These are phyloP conservation scores for Tetramorium simillimum DNA, from an alignment of 1,140 invertebrate genomes.

Conservation along the genomic window DNA sequence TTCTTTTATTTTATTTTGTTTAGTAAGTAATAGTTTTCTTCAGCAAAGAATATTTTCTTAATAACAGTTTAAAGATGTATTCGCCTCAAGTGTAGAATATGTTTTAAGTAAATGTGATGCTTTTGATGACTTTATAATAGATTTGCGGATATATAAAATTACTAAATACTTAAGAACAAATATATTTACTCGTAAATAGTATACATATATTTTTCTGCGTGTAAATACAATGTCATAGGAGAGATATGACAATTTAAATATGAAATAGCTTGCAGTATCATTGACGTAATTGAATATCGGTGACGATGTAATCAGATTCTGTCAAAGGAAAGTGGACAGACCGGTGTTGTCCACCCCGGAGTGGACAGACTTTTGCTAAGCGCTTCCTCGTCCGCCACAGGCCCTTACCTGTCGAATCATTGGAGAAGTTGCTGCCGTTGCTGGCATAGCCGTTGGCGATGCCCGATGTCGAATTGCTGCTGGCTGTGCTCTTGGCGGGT, in stretches of 20 bases:
- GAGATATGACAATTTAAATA: neutral
- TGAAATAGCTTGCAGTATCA: neutral
- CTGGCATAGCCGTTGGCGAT: slow-evolving; percentile 79
- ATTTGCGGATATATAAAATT: no score
- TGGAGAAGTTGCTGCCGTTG: slow-evolving; percentile 72
- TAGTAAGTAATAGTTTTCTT: no score
- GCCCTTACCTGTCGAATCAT: slow-evolving; percentile 82
- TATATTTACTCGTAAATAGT: no score
- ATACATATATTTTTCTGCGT: no score
- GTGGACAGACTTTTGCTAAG: neutral
- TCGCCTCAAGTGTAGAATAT: no score
- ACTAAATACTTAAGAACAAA: no score
- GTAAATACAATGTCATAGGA: neutral
- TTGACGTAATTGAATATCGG: neutral
- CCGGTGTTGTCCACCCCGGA: neutral
- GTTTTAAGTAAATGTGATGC: no score
- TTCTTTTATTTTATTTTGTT: no score
- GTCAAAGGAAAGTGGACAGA: neutral
- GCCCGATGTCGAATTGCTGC: slow-evolving; percentile 77
- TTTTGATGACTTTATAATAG: no score
- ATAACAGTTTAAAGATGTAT: no score
- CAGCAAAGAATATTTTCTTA: no score
- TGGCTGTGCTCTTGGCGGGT: slow-evolving; percentile 79
- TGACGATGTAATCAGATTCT: neutral
- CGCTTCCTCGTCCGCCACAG: neutral